A percentile compares a stretch with the other conserved stretches of the same genome.
Conservation (phyloP, 1,140 invertebrate genomes). For the Tyrophagus putrescentiae region DNA sequence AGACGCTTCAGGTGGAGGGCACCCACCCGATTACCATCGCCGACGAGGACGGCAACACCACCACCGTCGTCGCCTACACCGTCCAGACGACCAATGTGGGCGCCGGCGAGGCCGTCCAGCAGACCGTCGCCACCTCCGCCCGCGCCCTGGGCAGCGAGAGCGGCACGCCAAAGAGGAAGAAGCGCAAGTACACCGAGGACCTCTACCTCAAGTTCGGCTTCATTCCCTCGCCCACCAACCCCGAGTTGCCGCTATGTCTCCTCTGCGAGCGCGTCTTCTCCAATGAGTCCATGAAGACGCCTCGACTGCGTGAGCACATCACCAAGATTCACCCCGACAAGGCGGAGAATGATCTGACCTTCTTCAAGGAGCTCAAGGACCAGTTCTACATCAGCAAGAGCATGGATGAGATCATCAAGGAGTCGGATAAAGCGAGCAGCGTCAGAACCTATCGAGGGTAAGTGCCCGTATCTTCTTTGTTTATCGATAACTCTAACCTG, state of each 20-base stretch:
- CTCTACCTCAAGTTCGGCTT: slow-evolving; percentile 20
- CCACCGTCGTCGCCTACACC: background rate
- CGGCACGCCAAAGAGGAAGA: background rate
- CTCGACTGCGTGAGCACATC: slow-evolving; percentile 16
- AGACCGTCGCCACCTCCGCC: background rate
- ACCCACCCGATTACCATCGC: background rate
- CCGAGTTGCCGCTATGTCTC: slow-evolving; percentile 15
- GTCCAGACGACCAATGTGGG: background rate
- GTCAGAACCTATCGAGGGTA: background rate
- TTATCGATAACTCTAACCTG: background rate
- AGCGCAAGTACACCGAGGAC: background rate
- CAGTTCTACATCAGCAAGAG: slow-evolving; percentile 1
- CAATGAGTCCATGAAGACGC: slow-evolving; percentile 21
- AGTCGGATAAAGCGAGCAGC: background rate
- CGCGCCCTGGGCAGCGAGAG: background rate
- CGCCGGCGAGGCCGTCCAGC: background rate
- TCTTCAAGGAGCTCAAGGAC: slow-evolving; percentile 19
- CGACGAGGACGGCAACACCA: background rate
- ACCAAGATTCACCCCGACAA: slow-evolving; percentile 13
- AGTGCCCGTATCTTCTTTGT: background rate
- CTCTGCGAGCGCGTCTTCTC: slow-evolving; percentile 17
- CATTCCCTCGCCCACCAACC: slow-evolving; percentile 18
- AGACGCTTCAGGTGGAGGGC: background rate
- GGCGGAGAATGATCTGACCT: slow-evolving; percentile 9
- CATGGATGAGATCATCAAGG: slow-evolving; percentile 5